Base-by-base conservation (phyloP, 92 coral and sea anemone genomes). In the Nematostella vectensis region DNA sequence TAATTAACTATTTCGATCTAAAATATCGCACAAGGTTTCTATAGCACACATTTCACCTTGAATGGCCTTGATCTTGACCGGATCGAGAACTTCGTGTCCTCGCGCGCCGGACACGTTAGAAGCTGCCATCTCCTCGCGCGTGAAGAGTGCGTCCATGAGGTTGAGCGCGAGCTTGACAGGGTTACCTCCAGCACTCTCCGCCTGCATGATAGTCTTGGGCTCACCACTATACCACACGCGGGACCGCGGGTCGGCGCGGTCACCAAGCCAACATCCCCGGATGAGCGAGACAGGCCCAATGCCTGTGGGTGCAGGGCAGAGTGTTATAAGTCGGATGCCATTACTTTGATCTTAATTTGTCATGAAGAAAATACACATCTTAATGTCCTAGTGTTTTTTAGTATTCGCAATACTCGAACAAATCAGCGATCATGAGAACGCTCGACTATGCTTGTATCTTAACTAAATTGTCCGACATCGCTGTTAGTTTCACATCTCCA, bases 191-290 rank as follows among this genome's bases (percentile, higher is more conserved):
- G 94, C 84, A 1, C 77, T 78, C 74, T 89, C 96, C 3, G 89
- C 83, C 44, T 86, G 94, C 52, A 73, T 56, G 28, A 89, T 68
- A 31, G 76, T 36, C 63, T 77, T 85, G 51, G 83, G 70, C 40
- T 89, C 88, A 0, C 96, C 96, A 55, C 82, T 80, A 57, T 72
- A 89, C 96, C 96, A 89, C 25, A 79, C 86, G 10, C 96, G 86
- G 9, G 80, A 49, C 10, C 62, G 65, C 26, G 71, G 88, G 31
- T 78, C 87, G 31, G 55, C 48, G 48, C 63, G 65, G 56, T 89
- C 81, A 24, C 96, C 96, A 42, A 89, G 59, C 96, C 96, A 89
- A 38, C 89, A 72, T 31, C 96, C 96, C 0, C 75, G 82, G 11
- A 62, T 70, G 29, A 74, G 48, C 2, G 73, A 50, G 4, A 77